Evolutionary conservation across 92 coral and sea anemone species (phyloP), one percentile per base, ranked within the genome.

Genomic region (Bergia sp.): DNA sequence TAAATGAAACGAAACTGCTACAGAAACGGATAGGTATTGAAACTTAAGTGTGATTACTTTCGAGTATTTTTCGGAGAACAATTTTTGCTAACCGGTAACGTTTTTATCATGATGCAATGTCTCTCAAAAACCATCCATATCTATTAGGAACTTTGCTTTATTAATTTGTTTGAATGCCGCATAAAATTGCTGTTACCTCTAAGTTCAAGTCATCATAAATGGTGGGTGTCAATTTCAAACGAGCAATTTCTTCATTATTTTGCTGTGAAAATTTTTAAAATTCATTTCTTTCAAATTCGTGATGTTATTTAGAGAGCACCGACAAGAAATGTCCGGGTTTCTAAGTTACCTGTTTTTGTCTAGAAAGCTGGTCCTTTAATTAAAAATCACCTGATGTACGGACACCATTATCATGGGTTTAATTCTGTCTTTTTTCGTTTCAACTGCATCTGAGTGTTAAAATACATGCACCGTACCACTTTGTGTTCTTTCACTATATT

Each of bases 211-310:
- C 23, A 45, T 44, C 37, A 15, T 67, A 84, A 80, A 69, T 84
- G 41, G 16, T 71, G 77, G 39, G 15, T 71, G n/a, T 84, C 79
- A 44, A 45, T 84, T 69, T 16, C 87, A 84, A 47, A 84, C 76
- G 18, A 64, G 64, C 47, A 84, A 69, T 15, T 69, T 43, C 21
- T 47, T 50, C 7, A 43, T 84, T 45, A 84, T 84, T 84, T 84
- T 71, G 64, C 43, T 69, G 42, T 16, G 75, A 47, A 84, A 44
- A 69, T 42, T 8, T 45, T 69, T 44, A 38, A 84, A 67, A 36
- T 84, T 45, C 12, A 37, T 44, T 84, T 72, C 47, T 16, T 16
- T 43, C 15, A 37, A 71, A 84, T 47, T 71, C 64, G 67, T 71
- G 20, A 71, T 45, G 18, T 12, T 71, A 44, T 55, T 8, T n/a